These are phyloP conservation scores for Sinodicranocentrus sp. DNA, from an alignment of 2,888 invertebrate genomes.

Conservation along the genomic window DNA sequence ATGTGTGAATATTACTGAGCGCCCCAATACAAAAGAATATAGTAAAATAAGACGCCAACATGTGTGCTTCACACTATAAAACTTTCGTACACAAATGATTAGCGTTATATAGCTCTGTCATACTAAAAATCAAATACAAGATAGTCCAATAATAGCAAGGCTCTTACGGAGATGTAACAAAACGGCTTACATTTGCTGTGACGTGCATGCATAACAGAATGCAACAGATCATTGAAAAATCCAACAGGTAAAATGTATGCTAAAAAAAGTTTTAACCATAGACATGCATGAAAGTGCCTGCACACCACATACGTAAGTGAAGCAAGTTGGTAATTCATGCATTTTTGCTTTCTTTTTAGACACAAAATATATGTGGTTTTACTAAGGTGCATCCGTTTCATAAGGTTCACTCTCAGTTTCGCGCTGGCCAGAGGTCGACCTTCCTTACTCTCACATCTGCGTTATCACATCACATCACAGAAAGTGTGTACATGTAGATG, in stretches of 20 bases:
- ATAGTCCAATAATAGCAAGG: too few relatives aligned
- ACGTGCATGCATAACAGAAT: neutral
- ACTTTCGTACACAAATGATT: too few relatives aligned
- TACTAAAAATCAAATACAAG: neutral
- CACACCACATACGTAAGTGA: neutral
- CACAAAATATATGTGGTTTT: slow-evolving; percentile 30
- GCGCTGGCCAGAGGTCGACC: slow-evolving; percentile 52
- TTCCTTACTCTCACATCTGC: neutral
- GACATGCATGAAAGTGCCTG: neutral
- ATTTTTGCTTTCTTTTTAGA: slow-evolving; percentile 33
- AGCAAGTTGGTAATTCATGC: slow-evolving; percentile 28
- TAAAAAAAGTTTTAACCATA: neutral
- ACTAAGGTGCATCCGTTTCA: slow-evolving; percentile 53
- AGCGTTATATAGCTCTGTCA: neutral
- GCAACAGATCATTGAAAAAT: slow-evolving; percentile 8
- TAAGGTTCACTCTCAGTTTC: slow-evolving; percentile 64
- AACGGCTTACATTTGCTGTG: neutral
- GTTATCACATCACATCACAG: too few relatives aligned
- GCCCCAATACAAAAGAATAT: too few relatives aligned
- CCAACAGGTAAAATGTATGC: slow-evolving; percentile 22
- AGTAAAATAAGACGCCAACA: too few relatives aligned
- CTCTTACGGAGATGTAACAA: slow-evolving; percentile 9
- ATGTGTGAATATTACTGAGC: too few relatives aligned
- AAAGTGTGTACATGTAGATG: too few relatives aligned
- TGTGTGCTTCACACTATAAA: too few relatives aligned